Conservation (phyloP, 2,113 vertebrate species). For the Catagonus wagneri region DNA sequence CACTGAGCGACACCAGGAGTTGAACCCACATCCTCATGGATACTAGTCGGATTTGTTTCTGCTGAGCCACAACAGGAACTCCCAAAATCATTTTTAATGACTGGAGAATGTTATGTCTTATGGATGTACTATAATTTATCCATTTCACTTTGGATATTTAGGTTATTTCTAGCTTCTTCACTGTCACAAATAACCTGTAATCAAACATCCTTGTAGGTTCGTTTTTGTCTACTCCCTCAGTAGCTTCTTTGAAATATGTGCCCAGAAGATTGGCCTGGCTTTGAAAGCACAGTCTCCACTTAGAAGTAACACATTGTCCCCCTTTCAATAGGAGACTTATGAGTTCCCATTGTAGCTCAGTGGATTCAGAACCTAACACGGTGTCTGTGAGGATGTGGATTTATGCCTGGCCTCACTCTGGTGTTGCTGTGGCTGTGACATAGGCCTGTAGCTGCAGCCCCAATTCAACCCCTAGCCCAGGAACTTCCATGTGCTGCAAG, state of each 20-base stretch:
- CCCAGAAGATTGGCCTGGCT: background rate
- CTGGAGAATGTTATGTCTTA: background rate
- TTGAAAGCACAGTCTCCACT: background rate
- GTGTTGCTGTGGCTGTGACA: too few species aligned
- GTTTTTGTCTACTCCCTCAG: background rate
- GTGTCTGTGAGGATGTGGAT: too few species aligned
- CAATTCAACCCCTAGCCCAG: too few species aligned
- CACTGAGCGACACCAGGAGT: too few species aligned
- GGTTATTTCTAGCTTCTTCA: slow-evolving; percentile 12
- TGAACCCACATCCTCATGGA: too few species aligned
- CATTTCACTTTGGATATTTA: background rate
- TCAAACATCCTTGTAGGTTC: background rate
- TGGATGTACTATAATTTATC: background rate
- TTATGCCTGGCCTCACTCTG: too few species aligned
- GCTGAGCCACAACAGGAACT: too few species aligned
- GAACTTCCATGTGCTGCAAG: too few species aligned
- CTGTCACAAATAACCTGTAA: background rate
- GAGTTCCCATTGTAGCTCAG: too few species aligned
- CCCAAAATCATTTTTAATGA: background rate
- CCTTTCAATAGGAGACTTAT: background rate
- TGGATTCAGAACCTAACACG: too few species aligned
- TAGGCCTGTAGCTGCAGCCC: too few species aligned
- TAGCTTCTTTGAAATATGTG: background rate
- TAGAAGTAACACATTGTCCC: background rate
- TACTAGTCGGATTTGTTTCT: too few species aligned